Evolutionary conservation across 2,888 invertebrate species (phyloP).

Genomic region (Micoletzkya japonica): DNA sequence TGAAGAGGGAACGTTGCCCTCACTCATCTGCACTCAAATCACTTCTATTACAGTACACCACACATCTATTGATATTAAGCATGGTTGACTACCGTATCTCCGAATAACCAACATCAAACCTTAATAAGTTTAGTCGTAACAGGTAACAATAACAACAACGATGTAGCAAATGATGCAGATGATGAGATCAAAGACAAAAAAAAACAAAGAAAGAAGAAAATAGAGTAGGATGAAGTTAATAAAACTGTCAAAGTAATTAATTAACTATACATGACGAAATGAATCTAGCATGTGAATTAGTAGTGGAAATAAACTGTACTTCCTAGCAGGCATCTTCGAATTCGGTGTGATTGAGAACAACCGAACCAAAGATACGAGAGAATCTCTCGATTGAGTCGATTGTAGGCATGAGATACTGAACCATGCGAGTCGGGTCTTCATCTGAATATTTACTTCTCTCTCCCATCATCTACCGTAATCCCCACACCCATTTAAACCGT

Average conservation of each 20-base stretch:
- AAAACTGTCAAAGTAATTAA: neutral
- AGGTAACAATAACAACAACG: neutral
- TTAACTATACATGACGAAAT: neutral
- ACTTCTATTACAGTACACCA: no score
- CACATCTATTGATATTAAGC: no score
- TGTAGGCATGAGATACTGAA: constrained; percentile 33
- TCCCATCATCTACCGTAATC: neutral
- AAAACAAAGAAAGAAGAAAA: neutral
- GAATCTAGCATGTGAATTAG: no score
- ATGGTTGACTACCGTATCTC: no score
- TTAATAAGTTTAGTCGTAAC: neutral
- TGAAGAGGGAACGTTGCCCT: neutral
- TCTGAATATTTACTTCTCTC: constrained; percentile 14
- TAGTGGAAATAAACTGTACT: no score
- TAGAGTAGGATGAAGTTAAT: neutral
- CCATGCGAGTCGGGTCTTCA: neutral
- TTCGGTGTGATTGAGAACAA: neutral
- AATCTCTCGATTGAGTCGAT: constrained; percentile 42
- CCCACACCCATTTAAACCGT: neutral
- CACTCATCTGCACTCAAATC: neutral
- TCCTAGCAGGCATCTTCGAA: no score
- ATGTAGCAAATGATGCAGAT: neutral
- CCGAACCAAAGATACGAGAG: constrained; percentile 34
- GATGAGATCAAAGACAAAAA: neutral
- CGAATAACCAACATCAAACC: neutral